These are phyloP conservation scores for Sminthurinus aureus DNA, from an alignment of 2,888 invertebrate genomes.

Conservation along the genomic window DNA sequence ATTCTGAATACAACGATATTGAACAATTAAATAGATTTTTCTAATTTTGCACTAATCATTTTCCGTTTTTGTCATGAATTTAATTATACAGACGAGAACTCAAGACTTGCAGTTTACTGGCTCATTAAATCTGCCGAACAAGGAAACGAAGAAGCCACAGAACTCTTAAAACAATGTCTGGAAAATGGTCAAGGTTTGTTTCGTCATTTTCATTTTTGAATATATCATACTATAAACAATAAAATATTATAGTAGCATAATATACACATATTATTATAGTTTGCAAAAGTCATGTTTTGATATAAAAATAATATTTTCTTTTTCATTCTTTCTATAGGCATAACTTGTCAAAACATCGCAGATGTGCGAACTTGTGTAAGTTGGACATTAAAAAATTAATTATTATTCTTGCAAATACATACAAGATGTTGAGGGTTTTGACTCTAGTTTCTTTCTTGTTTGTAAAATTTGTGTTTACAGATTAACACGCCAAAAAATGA, in stretches of 20 bases:
- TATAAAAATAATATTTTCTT: too few species aligned
- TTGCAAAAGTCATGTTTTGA: too few species aligned
- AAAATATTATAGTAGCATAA: neutral
- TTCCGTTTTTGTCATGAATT: slow-evolving; percentile 32
- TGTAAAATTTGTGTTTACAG: too few species aligned
- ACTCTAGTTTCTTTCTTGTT: too few species aligned
- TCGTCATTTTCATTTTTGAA: neutral
- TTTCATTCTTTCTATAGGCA: slow-evolving; percentile 69
- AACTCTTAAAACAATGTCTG: slow-evolving; percentile 77
- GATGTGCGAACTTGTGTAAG: slow-evolving; percentile 80
- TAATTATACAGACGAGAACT: slow-evolving; percentile 73
- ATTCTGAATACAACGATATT: too few species aligned
- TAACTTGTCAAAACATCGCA: slow-evolving; percentile 75
- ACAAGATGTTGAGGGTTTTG: too few species aligned
- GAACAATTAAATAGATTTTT: too few species aligned
- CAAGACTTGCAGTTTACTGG: slow-evolving; percentile 86
- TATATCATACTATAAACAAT: neutral
- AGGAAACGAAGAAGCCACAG: slow-evolving; percentile 86
- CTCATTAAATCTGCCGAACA: slow-evolving; percentile 91
- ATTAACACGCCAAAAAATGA: slow-evolving; percentile 89
- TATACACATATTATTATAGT: neutral
- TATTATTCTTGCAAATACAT: too few species aligned
- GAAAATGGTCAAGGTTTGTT: slow-evolving; percentile 69
- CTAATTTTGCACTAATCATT: too few species aligned
- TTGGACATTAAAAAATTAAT: too few species aligned